Base-by-base conservation (phyloP, 2,113 vertebrate species). In the Triplophysa siluroides region DNA sequence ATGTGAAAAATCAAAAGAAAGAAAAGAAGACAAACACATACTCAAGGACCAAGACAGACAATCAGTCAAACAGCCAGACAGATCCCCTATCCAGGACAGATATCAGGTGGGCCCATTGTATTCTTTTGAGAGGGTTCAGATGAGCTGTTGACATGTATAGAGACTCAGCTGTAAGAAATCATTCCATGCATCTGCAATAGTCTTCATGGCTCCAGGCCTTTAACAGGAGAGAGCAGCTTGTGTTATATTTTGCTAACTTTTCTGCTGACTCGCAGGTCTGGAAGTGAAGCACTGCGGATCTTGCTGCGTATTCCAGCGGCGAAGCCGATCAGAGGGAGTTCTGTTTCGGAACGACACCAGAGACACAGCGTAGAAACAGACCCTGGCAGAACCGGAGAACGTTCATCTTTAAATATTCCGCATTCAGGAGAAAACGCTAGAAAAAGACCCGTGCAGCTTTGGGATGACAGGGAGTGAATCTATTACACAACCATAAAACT, bases 201-300 rank as follows among this genome's bases (percentile, higher is more conserved):
- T 75, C 72, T 75, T 75, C 58, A 75, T 75, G 72, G 70, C 70
- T 47, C 56, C 70, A 24, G 33, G 33, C 33, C 33, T 38, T 38
- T 6, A n/a, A 58, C 52, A 78, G 76, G 64, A 78, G 66, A 79
- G 43, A 52, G 56, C 61, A 41, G 78, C n/a, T 47, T 52, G 21
- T 83, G 72, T 83, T 85, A 82, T 29, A 41, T 72, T 77, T 11
- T 29, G 72, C 78, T 70, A 68, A 79, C 83, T 61, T 69, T 75
- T 41, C 16, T 80, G 83, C 81, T 84, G 85, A 88, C 71, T 79
- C 65, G 78, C 81, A 82, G 77, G 63, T 43, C 16, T 66, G 56
- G 78, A 85, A 82, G 66, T 70, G 21, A 50, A 41, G 61, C 41
- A 60, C 71, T 43, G 61, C n/a, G 16, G 38, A 50, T 23, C 78